Conservation (phyloP, 2,888 invertebrate species). For the Aplocera efformata region DNA sequence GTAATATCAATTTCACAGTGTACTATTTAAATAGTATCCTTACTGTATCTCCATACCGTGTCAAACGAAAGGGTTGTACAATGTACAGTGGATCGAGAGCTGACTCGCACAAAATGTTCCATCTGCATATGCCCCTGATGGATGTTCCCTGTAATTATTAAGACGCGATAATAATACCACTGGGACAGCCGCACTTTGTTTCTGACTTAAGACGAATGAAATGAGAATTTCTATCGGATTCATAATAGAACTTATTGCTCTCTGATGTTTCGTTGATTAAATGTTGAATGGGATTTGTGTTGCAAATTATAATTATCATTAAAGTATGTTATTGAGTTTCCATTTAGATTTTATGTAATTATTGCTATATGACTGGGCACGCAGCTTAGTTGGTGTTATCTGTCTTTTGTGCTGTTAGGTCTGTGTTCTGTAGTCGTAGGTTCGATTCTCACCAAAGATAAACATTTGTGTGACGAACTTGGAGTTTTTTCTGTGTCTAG, state of each 20-base stretch:
- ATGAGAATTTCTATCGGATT: slow-evolving; percentile 77
- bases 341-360: too few relatives aligned
- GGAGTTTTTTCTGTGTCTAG: too few relatives aligned
- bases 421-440: too few relatives aligned
- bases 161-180: slow-evolving; percentile 80
- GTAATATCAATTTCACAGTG: too few relatives aligned
- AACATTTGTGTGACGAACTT: too few relatives aligned
- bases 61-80: slow-evolving; percentile 67
- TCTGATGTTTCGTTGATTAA: slow-evolving; percentile 78
- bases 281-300: slow-evolving; percentile 35
- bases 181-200: slow-evolving; percentile 76
- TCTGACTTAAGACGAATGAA: slow-evolving; percentile 78
- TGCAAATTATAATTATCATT: slow-evolving; percentile 49
- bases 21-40: too few relatives aligned
- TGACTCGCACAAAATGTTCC: slow-evolving; percentile 78
- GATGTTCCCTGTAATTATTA: slow-evolving; percentile 81
- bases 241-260: slow-evolving; percentile 72
- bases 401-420: too few relatives aligned
- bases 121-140: slow-evolving; percentile 79
- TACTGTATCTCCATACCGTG: too few relatives aligned
- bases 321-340: slow-evolving; percentile 4
- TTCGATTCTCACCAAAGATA: too few relatives aligned
- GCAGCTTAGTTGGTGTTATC: too few relatives aligned
- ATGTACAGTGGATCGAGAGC: slow-evolving; percentile 72
- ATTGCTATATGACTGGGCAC: too few relatives aligned